Percentiles rank a stretch among this genome's conserved stretches.
These are phyloP conservation scores for Cyclophora albipunctata DNA, from an alignment of 2,888 invertebrate genomes.

Conservation along the genomic window DNA sequence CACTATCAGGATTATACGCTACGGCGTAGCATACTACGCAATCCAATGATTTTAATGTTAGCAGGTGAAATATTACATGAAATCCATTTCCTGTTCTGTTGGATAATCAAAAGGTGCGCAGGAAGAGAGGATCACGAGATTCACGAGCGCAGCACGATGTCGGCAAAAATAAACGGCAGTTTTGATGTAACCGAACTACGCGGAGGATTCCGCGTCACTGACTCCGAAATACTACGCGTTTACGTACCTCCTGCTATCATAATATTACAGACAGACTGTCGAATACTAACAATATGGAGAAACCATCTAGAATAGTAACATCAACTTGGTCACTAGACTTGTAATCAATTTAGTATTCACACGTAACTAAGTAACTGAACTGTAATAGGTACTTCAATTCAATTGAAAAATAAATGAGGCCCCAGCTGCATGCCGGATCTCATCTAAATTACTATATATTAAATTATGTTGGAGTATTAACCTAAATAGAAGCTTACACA, in stretches of 20 bases:
- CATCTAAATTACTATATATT: neutral
- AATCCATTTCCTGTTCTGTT: slow-evolving; percentile 28
- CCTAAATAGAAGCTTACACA: neutral
- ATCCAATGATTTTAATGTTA: slow-evolving; percentile 28
- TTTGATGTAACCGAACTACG: slow-evolving; percentile 39
- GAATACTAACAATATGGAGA: too few species aligned
- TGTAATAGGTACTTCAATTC: neutral
- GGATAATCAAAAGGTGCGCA: slow-evolving; percentile 35
- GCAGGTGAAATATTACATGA: slow-evolving; percentile 28
- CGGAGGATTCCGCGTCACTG: slow-evolving; percentile 32
- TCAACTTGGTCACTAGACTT: neutral
- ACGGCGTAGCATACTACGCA: slow-evolving; percentile 22
- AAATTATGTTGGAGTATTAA: neutral
- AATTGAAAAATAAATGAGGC: too few species aligned
- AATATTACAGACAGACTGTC: too few species aligned
- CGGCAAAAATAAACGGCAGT: slow-evolving; percentile 30
- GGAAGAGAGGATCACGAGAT: slow-evolving; percentile 32
- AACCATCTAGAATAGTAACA: too few species aligned
- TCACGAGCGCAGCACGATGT: slow-evolving; percentile 24
- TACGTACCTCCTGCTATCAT: neutral
- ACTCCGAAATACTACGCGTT: slow-evolving; percentile 19
- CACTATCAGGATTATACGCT: slow-evolving; percentile 12
- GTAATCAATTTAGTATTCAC: slow-evolving; percentile 10
- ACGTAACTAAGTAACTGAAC: neutral
- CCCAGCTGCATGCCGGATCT: too few species aligned